phyloP scores from a whole-genome alignment of 2,113 vertebrate species.

The Maccullochella peelii region DNA sequence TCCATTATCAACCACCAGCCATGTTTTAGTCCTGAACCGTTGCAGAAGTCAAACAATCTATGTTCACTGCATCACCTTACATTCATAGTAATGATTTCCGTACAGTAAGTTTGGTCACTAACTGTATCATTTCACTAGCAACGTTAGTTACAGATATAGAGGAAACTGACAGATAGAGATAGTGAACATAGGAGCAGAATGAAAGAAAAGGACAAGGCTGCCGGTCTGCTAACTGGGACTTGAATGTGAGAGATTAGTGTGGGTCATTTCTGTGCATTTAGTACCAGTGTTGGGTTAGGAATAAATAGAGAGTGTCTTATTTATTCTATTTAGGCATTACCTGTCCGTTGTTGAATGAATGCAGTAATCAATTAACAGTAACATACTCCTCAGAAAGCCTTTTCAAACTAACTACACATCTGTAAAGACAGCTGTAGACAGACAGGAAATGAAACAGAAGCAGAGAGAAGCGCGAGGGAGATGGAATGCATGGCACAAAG shows the following conservation, averaged over 20 bases:
- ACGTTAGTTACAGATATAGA: not conserved
- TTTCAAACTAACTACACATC: constrained; percentile 17
- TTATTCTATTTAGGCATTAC: constrained; percentile 4
- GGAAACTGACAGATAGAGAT: not conserved
- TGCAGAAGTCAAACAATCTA: constrained; percentile 21
- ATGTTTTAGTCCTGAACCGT: constrained; percentile 3
- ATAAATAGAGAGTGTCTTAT: constrained; percentile 1
- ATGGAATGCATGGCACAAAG: constrained; percentile 35
- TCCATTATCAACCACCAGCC: not conserved
- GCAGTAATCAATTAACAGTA: not conserved
- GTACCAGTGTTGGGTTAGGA: not conserved
- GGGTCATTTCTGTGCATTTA: constrained; percentile 6
- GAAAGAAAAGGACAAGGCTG: constrained; percentile 22
- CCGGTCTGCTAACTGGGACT: not conserved
- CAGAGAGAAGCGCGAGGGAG: constrained; percentile 6
- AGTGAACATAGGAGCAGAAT: not conserved
- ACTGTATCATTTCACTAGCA: not conserved
- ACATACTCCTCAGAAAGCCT: constrained; percentile 4
- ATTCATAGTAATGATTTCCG: constrained; percentile 8
- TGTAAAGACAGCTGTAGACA: constrained; percentile 1
- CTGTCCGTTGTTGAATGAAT: constrained; percentile 2
- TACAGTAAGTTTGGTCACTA: not conserved
- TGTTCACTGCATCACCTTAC: not conserved
- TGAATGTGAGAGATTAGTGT: constrained; percentile 6
- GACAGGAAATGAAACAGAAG: constrained; percentile 11